Conservation (phyloP, 2,797 vertebrate species). For the Calcarius lapponicus region DNA sequence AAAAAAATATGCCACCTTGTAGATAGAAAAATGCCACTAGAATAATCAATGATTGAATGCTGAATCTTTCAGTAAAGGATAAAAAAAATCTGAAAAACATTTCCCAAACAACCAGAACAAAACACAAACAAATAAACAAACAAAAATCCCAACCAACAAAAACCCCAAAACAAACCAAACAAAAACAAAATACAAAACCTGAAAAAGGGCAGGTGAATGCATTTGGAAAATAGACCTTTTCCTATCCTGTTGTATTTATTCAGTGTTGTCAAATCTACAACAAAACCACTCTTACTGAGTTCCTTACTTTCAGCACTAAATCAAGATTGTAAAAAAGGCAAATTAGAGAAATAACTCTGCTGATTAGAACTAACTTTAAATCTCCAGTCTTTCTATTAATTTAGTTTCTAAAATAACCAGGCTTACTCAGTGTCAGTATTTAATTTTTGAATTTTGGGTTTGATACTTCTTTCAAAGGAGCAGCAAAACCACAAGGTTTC, state of each 20-base stretch:
- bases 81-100: background rate
- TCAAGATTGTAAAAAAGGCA: background rate
- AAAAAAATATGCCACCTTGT: background rate
- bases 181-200: no score
- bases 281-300: accelerated
- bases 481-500: background rate
- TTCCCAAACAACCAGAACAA: background rate
- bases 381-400: background rate
- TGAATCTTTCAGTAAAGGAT: background rate
- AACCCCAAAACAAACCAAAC: background rate
- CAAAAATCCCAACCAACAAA: no score
- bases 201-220: accelerated
- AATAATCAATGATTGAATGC: background rate
- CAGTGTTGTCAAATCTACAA: background rate
- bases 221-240: background rate
- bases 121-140: background rate
- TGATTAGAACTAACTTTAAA: background rate
- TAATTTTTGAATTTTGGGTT: background rate
- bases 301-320: background rate
- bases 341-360: background rate
- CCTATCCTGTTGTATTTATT: background rate
- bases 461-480: background rate
- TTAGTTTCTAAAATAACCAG: background rate
- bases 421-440: background rate
- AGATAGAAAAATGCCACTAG: background rate